These are phyloP conservation scores for Microtus montanus DNA, from an alignment of 2,113 vertebrate genomes.

Conservation along the genomic window DNA sequence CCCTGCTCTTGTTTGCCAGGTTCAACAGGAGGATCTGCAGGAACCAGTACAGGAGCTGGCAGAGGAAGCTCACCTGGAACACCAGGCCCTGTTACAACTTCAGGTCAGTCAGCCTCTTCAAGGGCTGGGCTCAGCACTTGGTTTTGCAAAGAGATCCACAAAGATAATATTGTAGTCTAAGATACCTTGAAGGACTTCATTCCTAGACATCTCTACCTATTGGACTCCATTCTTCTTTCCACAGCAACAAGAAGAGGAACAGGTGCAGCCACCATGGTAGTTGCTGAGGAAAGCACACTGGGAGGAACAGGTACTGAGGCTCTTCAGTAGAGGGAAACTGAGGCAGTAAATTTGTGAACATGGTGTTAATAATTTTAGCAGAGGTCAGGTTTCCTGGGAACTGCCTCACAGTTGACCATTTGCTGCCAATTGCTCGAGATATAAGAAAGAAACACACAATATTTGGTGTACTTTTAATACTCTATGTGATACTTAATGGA, in stretches of 20 bases:
- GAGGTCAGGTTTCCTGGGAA: not conserved
- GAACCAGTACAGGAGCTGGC: not conserved
- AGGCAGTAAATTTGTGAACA: not conserved
- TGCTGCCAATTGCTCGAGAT: not conserved
- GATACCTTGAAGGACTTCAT: not conserved
- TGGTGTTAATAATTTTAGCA: not conserved
- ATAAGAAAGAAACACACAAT: not conserved
- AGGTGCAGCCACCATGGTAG: not conserved
- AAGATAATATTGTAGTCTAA: not conserved
- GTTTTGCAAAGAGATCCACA: not conserved
- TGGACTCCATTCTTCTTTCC: not conserved
- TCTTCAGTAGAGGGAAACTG: not conserved
- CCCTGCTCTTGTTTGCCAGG: not conserved
- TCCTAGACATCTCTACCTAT: not conserved
- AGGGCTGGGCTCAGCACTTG: not conserved
- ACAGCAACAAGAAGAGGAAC: not conserved
- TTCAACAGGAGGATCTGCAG: not conserved
- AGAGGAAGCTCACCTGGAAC: not conserved
- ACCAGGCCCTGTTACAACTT: not conserved
- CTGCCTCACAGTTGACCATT: too few relatives aligned
- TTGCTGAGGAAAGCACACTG: not conserved
- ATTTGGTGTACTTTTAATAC: not conserved
- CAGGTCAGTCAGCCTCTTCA: not conserved
- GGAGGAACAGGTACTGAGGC: not conserved
- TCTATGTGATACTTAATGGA: not conserved